Evolutionary conservation across 1,140 invertebrate species (phyloP).

Genomic region (Nebria ingens): DNA sequence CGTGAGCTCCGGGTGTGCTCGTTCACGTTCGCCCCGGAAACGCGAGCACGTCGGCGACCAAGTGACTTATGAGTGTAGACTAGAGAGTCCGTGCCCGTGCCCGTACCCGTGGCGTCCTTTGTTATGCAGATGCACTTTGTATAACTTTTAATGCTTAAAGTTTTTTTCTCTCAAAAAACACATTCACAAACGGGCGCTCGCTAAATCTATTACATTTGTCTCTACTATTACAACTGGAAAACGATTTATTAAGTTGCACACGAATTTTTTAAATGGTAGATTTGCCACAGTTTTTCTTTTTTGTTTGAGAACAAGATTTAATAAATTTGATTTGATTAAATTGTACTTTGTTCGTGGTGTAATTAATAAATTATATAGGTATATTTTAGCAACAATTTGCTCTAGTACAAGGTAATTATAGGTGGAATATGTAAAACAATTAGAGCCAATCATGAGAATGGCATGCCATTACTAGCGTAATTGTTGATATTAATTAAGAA

Average conservation of each 20-base stretch:
- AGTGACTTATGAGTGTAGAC: background rate
- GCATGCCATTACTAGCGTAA: background rate
- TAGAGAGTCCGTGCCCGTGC: too few relatives aligned
- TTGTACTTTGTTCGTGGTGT: background rate
- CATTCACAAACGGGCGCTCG: too few relatives aligned
- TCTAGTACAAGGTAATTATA: background rate
- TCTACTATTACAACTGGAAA: background rate
- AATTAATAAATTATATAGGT: background rate
- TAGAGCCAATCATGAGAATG: background rate
- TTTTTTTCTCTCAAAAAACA: slow-evolving; percentile 1
- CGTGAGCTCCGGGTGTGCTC: too few relatives aligned
- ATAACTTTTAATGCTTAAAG: slow-evolving; percentile 6
- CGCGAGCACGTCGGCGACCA: background rate
- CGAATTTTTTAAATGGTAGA: too few relatives aligned
- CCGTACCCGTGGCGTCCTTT: too few relatives aligned
- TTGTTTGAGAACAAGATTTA: background rate
- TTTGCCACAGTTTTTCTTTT: background rate
- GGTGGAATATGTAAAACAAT: background rate
- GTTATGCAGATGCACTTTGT: slow-evolving; percentile 8
- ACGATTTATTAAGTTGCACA: too few relatives aligned
- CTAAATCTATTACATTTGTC: background rate
- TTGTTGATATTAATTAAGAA: background rate
- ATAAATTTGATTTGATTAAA: background rate
- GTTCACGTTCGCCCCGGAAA: background rate
- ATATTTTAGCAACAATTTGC: background rate